phyloP scores from a whole-genome alignment of 2,888 invertebrate species.

The Lasioglossum zephyrum region DNA sequence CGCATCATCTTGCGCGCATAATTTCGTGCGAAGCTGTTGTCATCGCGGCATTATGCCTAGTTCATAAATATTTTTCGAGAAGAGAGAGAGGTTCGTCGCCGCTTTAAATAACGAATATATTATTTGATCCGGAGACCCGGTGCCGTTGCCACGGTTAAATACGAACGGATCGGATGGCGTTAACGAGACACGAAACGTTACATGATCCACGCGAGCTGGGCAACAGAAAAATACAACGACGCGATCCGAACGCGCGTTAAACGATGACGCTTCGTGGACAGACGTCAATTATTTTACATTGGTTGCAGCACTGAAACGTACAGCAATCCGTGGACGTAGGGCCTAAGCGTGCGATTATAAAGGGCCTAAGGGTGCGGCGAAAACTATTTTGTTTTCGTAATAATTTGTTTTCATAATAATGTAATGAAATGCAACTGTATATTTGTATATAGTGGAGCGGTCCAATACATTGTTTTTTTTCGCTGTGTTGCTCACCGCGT shows the following conservation, averaged over 20 bases:
- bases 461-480: no score
- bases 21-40: slow-evolving; percentile 2
- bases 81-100: not conserved
- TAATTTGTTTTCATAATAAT: no score
- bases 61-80: not conserved
- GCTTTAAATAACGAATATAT: slow-evolving; percentile 11
- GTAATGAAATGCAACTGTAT: no score
- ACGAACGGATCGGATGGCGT: not conserved
- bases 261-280: no score
- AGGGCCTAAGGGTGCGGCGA: no score
- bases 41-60: not conserved
- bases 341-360: no score
- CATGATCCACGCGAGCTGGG: not conserved
- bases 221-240: not conserved
- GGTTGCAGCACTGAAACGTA: no score
- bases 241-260: not conserved
- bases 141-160: not conserved
- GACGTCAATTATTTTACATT: no score
- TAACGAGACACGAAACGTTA: not conserved
- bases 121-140: not conserved
- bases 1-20: not conserved
- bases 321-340: no score
- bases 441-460: no score
- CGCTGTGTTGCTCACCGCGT: no score
- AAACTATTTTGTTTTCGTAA: no score